Conservation (phyloP, 2,888 invertebrate species). For the Ormyrus rosae region DNA sequence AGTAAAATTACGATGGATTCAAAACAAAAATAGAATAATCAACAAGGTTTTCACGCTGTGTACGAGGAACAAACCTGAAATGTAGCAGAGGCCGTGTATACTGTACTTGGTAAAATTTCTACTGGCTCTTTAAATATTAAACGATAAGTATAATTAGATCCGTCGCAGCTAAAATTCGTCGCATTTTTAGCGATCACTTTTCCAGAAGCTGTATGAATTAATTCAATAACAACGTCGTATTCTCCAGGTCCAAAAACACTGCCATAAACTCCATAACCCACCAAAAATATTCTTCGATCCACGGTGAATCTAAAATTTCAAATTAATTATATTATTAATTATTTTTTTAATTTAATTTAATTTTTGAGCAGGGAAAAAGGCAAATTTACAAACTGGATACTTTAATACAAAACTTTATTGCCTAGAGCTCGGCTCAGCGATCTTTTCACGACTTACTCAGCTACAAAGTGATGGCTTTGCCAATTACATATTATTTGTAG, state of each 20-base stretch:
- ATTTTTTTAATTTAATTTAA: too few species aligned
- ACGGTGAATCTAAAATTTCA: conserved; percentile 82
- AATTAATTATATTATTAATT: not conserved
- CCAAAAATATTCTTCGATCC: conserved; percentile 87
- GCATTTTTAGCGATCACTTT: conserved; percentile 86
- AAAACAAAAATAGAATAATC: conserved; percentile 13
- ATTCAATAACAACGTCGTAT: conserved; percentile 86
- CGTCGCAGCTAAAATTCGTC: conserved; percentile 87
- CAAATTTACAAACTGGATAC: too few species aligned
- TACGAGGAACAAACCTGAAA: conserved; percentile 77
- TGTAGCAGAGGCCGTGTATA: conserved; percentile 88
- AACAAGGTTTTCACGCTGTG: too few species aligned
- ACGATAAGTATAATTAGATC: conserved; percentile 85
- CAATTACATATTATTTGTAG: too few species aligned
- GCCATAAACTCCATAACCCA: conserved; percentile 90
- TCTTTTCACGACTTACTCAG: too few species aligned
- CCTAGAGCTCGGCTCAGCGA: too few species aligned
- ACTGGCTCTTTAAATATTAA: conserved; percentile 91
- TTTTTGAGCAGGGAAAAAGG: too few species aligned
- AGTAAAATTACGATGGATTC: not conserved
- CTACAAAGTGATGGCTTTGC: too few species aligned
- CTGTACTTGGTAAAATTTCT: conserved; percentile 86
- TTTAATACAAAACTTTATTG: too few species aligned
- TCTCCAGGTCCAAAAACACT: conserved; percentile 88
- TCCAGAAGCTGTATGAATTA: conserved; percentile 85